phyloP scores from a whole-genome alignment of 2,888 invertebrate species.

The Rotaria sp. region DNA sequence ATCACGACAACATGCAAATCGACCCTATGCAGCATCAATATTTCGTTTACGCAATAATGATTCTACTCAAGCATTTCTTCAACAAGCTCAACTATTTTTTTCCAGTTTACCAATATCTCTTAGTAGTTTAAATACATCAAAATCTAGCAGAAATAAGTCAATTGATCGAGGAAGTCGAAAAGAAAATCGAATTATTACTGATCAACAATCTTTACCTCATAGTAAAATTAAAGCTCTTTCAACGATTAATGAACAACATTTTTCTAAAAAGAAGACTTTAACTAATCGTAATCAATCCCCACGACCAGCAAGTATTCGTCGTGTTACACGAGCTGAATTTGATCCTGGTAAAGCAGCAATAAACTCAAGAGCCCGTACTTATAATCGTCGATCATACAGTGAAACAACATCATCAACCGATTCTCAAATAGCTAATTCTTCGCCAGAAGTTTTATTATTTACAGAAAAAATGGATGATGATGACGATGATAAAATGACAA shows the following conservation, averaged over 20 bases:
- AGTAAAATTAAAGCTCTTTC: neutral
- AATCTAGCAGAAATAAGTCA: neutral
- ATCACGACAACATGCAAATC: neutral
- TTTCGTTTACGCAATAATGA: neutral
- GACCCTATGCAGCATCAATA: neutral
- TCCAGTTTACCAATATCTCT: neutral
- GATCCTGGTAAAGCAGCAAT: neutral
- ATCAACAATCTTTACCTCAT: neutral
- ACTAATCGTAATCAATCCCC: neutral
- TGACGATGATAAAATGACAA: neutral
- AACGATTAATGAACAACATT: neutral
- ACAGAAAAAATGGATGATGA: neutral
- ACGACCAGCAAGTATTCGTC: neutral
- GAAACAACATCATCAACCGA: neutral
- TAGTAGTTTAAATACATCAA: neutral
- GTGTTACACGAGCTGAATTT: constrained; percentile 15
- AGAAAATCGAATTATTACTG: neutral
- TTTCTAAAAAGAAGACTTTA: neutral
- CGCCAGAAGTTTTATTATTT: neutral
- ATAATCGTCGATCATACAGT: neutral
- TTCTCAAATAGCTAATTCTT: neutral
- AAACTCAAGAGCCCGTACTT: no score
- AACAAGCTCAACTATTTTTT: constrained; percentile 1
- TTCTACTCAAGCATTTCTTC: neutral
- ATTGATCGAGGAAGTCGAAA: neutral